Base-by-base conservation (phyloP, 1,140 invertebrate species). In the Paracyclopina nana region DNA sequence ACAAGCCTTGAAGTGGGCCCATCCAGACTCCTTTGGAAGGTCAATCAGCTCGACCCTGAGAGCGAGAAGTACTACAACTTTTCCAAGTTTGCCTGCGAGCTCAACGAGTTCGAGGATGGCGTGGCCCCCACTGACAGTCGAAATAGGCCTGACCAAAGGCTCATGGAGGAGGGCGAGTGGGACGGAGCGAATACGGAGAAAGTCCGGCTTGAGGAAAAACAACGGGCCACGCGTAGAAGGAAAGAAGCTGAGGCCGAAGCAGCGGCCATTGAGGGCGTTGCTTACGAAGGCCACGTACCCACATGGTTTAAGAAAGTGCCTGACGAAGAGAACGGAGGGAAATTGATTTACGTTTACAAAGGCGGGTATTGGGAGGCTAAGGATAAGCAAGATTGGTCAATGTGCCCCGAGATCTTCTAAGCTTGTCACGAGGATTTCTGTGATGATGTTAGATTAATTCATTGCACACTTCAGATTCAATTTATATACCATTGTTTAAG, bases 151-250 rank as follows among this genome's bases (percentile, higher is more conserved):
- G 92, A 98, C 74, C 91, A 97, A 68, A 74, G 90, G 41, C 72
- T 95, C 38, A 98, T 99, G 92, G 95, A 99, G 66, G 74, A 90
- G 51, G 90, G 87, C 6, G 60, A 70, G 14, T 98, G 92, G 91
- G 88, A 98, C 58, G 86, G 91, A 58, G 92, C 92, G 26, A 99
- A 98, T 68, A 64, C 72, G 12, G 78, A 85, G 60, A 98, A 99
- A 67, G 62, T 53, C 4, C 59, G 80, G 40, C 67, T 99, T 1
- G 94, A 99, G 66, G 91, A 98, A 60, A 95, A 96, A 66, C 94
- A 99, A 67, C 72, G 85, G 49, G 64, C 71, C 18, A 73, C 67
- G 38, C 69, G 85, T 38, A 70, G 80, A 53, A 60, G 71, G 55
- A 71, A 81, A 1, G 88, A 95, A 64, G 62, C 71, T 11, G 78